These are phyloP conservation scores for Characodon lateralis DNA, from an alignment of 2,797 vertebrate species.

Conservation along the genomic window DNA sequence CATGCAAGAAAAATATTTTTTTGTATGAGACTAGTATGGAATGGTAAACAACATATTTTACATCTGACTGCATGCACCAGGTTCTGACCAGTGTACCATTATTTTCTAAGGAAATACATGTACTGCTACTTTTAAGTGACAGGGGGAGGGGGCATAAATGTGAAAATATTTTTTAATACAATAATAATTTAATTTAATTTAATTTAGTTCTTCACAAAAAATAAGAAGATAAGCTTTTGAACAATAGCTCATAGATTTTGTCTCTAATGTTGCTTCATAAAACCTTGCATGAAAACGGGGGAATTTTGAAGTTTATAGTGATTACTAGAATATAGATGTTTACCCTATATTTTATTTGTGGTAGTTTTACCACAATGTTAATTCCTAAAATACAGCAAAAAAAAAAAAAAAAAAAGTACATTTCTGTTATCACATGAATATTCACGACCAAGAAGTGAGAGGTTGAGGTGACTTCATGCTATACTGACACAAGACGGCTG, in stretches of 20 bases:
- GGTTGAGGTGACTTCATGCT: slow-evolving; percentile 2
- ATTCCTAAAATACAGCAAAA: neutral
- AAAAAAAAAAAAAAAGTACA: no score
- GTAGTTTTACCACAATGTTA: neutral
- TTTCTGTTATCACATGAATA: neutral
- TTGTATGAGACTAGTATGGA: neutral
- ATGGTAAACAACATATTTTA: neutral
- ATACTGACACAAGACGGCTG: slow-evolving; percentile 35
- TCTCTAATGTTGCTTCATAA: neutral
- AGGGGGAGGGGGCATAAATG: neutral
- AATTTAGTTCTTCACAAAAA: no score
- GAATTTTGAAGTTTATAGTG: neutral
- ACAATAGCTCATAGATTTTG: neutral
- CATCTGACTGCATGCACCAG: neutral
- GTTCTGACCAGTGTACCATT: neutral
- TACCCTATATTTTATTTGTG: neutral
- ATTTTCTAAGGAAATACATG: neutral
- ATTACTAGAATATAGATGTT: neutral
- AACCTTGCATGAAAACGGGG: neutral
- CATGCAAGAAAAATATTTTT: no score
- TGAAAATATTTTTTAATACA: neutral
- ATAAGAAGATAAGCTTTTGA: no score
- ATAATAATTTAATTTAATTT: neutral
- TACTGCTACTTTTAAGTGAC: neutral
- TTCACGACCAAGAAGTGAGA: neutral